These are phyloP conservation scores for Panthera uncia DNA, from an alignment of 2,113 vertebrate genomes.

Conservation along the genomic window DNA sequence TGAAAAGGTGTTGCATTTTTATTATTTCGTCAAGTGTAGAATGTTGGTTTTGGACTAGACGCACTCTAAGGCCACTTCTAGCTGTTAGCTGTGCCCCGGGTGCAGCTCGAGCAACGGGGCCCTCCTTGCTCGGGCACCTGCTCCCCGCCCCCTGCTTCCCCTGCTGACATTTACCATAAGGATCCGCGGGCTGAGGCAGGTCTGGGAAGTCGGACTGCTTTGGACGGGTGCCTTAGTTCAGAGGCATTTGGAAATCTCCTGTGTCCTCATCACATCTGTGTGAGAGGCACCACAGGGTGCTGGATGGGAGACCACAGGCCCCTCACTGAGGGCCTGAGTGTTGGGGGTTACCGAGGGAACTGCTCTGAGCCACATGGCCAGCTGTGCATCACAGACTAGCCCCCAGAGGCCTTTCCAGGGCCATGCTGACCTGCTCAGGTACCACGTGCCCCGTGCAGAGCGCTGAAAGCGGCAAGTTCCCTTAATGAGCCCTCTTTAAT, in stretches of 20 bases:
- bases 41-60: not conserved
- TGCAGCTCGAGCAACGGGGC: not conserved
- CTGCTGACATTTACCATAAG: not conserved
- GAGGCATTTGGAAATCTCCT: not conserved
- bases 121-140: not conserved
- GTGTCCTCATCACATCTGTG: not conserved
- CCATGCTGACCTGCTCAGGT: not conserved
- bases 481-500: not conserved
- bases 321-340: not conserved
- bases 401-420: not conserved
- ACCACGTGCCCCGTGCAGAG: not conserved
- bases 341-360: not conserved
- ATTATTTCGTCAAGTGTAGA: not conserved
- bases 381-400: not conserved
- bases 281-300: not conserved
- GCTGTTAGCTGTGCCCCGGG: not conserved
- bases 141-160: too few relatives aligned
- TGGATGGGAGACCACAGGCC: not conserved
- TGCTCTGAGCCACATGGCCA: not conserved
- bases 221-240: not conserved
- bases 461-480: not conserved
- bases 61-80: not conserved
- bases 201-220: not conserved
- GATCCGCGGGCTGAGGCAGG: not conserved
- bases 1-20: not conserved